These are phyloP conservation scores for Distichodus sexfasciatus DNA, from an alignment of 2,797 vertebrate species.

Conservation along the genomic window DNA sequence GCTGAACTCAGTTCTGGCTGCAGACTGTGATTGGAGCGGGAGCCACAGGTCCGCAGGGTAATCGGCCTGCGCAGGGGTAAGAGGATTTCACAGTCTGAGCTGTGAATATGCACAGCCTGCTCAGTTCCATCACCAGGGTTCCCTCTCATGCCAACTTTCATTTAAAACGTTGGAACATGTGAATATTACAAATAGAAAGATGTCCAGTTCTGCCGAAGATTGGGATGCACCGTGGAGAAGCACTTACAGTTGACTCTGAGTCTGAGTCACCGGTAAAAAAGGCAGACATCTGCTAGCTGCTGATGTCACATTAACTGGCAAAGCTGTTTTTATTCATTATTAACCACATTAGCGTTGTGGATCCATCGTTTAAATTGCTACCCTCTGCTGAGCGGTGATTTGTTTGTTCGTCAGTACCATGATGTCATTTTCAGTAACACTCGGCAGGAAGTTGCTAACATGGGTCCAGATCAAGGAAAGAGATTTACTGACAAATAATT, in stretches of 20 bases:
- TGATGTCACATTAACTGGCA: background rate
- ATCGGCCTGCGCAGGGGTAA: slow-evolving; percentile 6
- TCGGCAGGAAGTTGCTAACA: background rate
- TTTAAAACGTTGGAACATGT: background rate
- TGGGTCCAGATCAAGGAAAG: background rate
- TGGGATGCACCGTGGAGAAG: too few relatives aligned
- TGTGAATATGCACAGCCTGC: slow-evolving; percentile 6
- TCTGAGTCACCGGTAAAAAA: too few relatives aligned
- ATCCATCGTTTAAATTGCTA: slow-evolving; percentile 44
- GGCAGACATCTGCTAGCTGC: too few relatives aligned
- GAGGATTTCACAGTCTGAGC: slow-evolving; percentile 18
- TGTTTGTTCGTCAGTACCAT: background rate
- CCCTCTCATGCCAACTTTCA: background rate
- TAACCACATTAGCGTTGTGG: background rate
- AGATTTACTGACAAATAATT: slow-evolving; percentile 11
- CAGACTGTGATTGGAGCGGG: background rate
- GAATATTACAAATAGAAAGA: too few relatives aligned
- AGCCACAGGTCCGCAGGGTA: background rate
- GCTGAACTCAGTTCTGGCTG: background rate
- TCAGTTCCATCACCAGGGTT: slow-evolving; percentile 2
- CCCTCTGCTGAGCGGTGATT: background rate
- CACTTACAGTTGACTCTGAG: too few relatives aligned
- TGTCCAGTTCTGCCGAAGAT: too few relatives aligned
- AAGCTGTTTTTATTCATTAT: background rate
- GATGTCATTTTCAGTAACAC: background rate